Evolutionary conservation across 2,888 invertebrate genomes (phyloP), one percentile per base, ranked within the genome.

Genomic region (Noctua janthe): DNA sequence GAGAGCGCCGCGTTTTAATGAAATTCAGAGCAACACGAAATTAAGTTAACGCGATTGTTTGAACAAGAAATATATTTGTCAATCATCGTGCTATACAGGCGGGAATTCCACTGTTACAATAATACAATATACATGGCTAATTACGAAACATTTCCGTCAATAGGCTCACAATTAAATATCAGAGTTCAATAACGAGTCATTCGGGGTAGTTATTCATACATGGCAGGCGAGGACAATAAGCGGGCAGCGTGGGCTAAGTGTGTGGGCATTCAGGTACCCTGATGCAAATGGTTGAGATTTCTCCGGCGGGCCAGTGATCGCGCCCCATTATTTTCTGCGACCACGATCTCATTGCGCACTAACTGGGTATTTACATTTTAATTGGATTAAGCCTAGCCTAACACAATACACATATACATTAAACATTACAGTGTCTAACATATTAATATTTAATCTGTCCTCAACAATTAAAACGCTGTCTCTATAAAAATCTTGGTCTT

Each of bases 281-380:
- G 66, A 93, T 92, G 92, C 92, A 93, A 95, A 95, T 94, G 89
- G 87, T 86, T 76, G 91, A 93, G 93, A 94, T 94, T 94, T 94
- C 94, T 92, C 94, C 90, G 87, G 86, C 88, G 81, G 85, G 82
- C 87, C 85, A 82, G 86, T 89, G 88, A 87, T 89, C 89, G 89
- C 91, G 87, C 91, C 90, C 91, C 90, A 93, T 93, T 93, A 92
- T 92, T 82, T 91, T 91, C 91, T 92, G 90, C 88, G 89, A 91
- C 90, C 90, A 92, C 92, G 92, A 91, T 93, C 94, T 92, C 93
- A 93, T 94, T 93, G 91, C 91, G 91, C 91, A 90, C 90, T 75
- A 76, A 73, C 72, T 76, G 56, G 86, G 85, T 88, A 93, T 94
- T 94, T 93, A 91, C 93, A 93, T 94, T 93, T 94, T 94, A 93